These are phyloP conservation scores for Drosophila lini DNA, from an alignment of 1,140 invertebrate species.

Conservation along the genomic window DNA sequence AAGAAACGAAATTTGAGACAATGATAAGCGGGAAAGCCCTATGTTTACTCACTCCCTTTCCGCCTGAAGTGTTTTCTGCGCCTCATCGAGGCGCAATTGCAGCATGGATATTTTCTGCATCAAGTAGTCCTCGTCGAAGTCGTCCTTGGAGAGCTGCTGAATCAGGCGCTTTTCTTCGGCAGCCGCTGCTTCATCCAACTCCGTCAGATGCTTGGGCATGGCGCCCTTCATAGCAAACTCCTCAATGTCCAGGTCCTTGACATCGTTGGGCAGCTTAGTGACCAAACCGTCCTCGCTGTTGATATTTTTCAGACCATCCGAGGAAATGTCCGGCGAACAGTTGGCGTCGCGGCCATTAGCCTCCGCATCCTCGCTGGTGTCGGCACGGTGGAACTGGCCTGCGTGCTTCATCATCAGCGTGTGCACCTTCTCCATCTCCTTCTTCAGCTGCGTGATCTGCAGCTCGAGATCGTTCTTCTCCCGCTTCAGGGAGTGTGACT, in stretches of 20 bases:
- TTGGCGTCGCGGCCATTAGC: constrained; percentile 76
- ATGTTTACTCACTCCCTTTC: constrained; percentile 88
- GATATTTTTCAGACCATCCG: constrained; percentile 83
- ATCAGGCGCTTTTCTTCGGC: constrained; percentile 83
- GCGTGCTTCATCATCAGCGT: constrained; percentile 89
- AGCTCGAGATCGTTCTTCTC: constrained; percentile 92
- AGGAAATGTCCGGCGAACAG: constrained; percentile 82
- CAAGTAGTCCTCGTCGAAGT: constrained; percentile 87
- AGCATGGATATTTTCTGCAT: constrained; percentile 89
- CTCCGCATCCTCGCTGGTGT: constrained; percentile 77
- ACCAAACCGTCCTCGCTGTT: constrained; percentile 85
- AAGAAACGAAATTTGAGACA: background rate
- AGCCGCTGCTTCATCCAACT: constrained; percentile 66
- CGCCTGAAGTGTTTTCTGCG: constrained; percentile 89
- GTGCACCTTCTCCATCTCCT: constrained; percentile 91
- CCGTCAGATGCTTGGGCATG: constrained; percentile 85
- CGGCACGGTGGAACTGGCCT: constrained; percentile 86
- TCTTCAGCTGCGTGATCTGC: constrained; percentile 92
- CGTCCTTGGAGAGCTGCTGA: constrained; percentile 84
- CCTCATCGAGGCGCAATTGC: constrained; percentile 90
- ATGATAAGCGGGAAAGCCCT: too few relatives aligned
- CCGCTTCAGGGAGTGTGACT: constrained; percentile 89
- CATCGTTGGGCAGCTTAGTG: constrained; percentile 71
- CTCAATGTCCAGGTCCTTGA: constrained; percentile 86
- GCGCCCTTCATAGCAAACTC: constrained; percentile 85